Evolutionary conservation across 2,113 vertebrate genomes (phyloP), one percentile per base, ranked within the genome.

Genomic region (Xiphophorus hellerii): DNA sequence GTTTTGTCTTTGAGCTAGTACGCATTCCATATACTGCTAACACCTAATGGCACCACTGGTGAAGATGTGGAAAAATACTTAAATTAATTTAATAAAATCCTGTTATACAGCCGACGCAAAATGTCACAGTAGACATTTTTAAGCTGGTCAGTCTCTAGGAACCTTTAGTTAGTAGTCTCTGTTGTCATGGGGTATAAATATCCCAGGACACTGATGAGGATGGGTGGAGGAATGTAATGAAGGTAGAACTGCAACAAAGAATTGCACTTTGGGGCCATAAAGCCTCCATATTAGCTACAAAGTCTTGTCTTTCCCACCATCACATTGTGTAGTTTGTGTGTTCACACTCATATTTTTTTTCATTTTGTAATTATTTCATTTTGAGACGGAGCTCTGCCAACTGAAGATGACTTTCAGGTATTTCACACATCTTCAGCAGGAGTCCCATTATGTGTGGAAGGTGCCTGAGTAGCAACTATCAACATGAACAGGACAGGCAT

Each of bases 381-480:
- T n/a, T 8, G 51, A 58, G 22, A 58, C 3, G 5, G 2, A 25
- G 7, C 10, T 58, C 22, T 10, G 25, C 25, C 22, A 58, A n/a
- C 3, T 9, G 25, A n/a, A 25, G 51, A 25, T 17, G 13, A 22
- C 14, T 54, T 54, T 54, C 9, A 58, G 22, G 9, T 25, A 22
- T 58, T 58, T 58, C 25, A 10, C 51, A 10, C 22, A 25, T n/a
- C 25, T 58, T 20, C 8, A 58, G 51, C 22, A 58, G 51, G 51
- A 25, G 25, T n/a, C 10, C 7, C 25, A 58, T 44, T 44, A 44
- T 20, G 51, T 58, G 51, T n/a, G 51, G 25, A n/a, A 25, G 9
- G 44, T 48, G 44, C 75, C 37, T 39, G 37, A 71, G 81, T 92
- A 86, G 85, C 88, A 84, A 69, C 75, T 65, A 69, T 82, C 39